Base-by-base conservation (phyloP, 2,797 vertebrate species). In the Falco berigora region DNA sequence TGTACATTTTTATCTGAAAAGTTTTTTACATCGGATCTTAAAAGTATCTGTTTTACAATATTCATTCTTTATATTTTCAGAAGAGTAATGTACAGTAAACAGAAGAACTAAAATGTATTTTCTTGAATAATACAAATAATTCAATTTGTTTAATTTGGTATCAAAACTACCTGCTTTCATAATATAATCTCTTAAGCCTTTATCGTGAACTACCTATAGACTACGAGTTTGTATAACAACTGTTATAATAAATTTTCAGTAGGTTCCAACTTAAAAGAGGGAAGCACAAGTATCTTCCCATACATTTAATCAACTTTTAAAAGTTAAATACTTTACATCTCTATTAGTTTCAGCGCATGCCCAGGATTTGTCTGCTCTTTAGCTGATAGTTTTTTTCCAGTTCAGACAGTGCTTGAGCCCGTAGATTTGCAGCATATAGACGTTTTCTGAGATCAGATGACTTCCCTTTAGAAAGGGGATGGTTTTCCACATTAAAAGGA, bases 291-390 rank as follows among this genome's bases (percentile, higher is more conserved):
- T 50, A 50, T 36, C 44, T 55, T 78, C 19, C 19, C 50, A 28
- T 44, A 72, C 10, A 68, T 90, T 85, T 81, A 74, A 91, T 76
- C 9, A 63, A 3, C 15, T 92, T 74, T 75, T n/a, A 64, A 24
- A 58, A 27, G 50, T 34, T 28, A 82, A 91, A 80, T 10, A 55
- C 22, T 56, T 13, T 52, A 23, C 40, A 44, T 38, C 50, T 55
- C 25, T 38, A 46, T 67, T 68, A 16, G 27, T 21, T 85, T 92
- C 88, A 99, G 81, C 99, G 99, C 97, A 99, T 98, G 76, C 98
- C 99, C 44, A 99, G 98, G 46, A 99, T 98, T 91, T 98, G 98
- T 30, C 97, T 98, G 98, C 98, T 99, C 91, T 98, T 99, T 11
- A 98, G 94, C 12, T 98, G 98, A 72, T 98, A 99, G 19, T 96